Evolutionary conservation across 2,888 invertebrate genomes (phyloP).

Genomic region (Sylvicola fuscatus): DNA sequence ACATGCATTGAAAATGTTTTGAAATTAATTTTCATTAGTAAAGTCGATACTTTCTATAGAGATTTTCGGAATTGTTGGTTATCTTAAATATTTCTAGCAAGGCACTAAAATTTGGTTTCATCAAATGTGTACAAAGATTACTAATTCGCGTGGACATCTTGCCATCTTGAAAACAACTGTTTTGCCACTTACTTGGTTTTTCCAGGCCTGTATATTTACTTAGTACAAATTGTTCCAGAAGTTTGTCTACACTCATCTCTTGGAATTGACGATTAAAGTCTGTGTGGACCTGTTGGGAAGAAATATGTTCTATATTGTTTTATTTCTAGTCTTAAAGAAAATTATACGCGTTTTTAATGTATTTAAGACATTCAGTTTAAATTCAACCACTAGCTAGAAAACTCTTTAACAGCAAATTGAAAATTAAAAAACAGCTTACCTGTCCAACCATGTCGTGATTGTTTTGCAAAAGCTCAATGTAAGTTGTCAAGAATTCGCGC

Average conservation of each 20-base stretch:
- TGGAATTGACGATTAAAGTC: slow-evolving; percentile 84
- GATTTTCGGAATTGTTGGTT: too few species aligned
- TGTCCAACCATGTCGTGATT: slow-evolving; percentile 82
- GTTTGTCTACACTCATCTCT: slow-evolving; percentile 79
- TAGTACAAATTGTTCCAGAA: slow-evolving; percentile 78
- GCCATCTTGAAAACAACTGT: neutral
- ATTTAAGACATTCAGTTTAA: too few species aligned
- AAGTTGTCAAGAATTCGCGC: slow-evolving; percentile 84
- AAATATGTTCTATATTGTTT: too few species aligned
- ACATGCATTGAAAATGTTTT: too few species aligned
- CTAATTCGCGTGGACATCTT: neutral
- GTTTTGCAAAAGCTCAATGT: slow-evolving; percentile 68
- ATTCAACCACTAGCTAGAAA: neutral
- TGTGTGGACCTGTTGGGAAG: slow-evolving; percentile 60
- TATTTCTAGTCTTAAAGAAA: too few species aligned
- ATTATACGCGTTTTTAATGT: too few species aligned
- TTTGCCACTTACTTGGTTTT: slow-evolving; percentile 51
- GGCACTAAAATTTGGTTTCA: too few species aligned
- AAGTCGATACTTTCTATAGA: too few species aligned
- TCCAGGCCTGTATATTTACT: slow-evolving; percentile 86
- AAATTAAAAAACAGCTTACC: slow-evolving; percentile 17
- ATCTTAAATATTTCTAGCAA: too few species aligned
- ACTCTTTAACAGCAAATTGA: slow-evolving; percentile 1
- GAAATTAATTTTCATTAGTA: too few species aligned
- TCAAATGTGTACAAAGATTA: neutral